Percentiles rank a stretch among this genome's conserved stretches.
phyloP scores from a whole-genome alignment of 53 echinoderm and acorn worm genomes.

The Holothuria scabra region DNA sequence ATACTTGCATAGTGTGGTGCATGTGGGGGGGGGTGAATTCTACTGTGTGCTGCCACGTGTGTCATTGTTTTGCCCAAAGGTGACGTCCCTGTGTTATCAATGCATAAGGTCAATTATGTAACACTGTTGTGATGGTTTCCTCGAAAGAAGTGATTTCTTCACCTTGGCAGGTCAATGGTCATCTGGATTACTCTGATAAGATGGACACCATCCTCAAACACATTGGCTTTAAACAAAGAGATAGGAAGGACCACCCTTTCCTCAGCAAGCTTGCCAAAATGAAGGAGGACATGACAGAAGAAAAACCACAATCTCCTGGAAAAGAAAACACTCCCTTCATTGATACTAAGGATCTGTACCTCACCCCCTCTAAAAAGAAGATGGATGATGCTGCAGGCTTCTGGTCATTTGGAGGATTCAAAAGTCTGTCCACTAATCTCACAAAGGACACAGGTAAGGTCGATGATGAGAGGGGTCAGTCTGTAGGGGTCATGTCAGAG shows the following conservation, averaged over 20 bases:
- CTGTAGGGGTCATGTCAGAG: not conserved
- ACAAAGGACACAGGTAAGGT: not conserved
- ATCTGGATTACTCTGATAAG: conserved; percentile 92
- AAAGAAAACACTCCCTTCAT: not conserved
- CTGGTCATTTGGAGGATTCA: not conserved
- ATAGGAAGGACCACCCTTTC: conserved; percentile 4
- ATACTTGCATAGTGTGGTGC: no score
- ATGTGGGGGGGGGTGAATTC: no score
- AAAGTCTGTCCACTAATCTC: conserved; percentile 8
- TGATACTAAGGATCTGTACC: conserved; percentile 53
- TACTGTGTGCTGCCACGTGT: no score
- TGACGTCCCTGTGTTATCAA: no score
- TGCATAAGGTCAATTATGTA: no score
- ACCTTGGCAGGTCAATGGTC: conserved; percentile 77
- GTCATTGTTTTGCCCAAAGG: no score
- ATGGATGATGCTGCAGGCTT: conserved; percentile 5
- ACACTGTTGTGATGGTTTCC: no score
- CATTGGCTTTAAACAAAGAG: conserved; percentile 78
- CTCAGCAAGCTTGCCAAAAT: conserved; percentile 9
- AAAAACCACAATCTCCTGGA: not conserved
- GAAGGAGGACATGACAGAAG: not conserved
- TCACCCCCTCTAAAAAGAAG: conserved; percentile 40
- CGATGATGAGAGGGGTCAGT: not conserved
- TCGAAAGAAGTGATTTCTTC: not conserved
- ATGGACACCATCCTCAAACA: conserved; percentile 81